Evolutionary conservation across 2,113 vertebrate species (phyloP).

Genomic region (Brienomyrus longianalis): DNA sequence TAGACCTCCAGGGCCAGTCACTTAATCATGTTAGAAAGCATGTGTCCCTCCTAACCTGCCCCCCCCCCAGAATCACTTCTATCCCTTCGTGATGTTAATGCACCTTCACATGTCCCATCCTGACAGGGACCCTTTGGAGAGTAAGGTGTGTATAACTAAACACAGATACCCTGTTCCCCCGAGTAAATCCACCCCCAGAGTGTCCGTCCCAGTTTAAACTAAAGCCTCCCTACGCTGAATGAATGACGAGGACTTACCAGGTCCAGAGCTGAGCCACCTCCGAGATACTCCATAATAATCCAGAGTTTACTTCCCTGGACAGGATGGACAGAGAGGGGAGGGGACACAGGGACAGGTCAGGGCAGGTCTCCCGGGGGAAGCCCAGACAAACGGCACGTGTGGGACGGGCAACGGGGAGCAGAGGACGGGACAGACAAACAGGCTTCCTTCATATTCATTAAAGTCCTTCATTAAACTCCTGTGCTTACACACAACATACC

Average conservation of each 20-base stretch:
- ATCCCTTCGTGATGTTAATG: background rate
- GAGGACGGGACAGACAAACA: too few species aligned
- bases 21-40: background rate
- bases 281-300: slow-evolving; percentile 75
- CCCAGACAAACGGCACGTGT: background rate
- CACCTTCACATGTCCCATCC: too few species aligned
- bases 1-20: background rate
- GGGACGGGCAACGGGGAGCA: background rate
- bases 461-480: too few species aligned
- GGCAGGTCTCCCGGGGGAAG: background rate
- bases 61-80: background rate
- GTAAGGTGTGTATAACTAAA: too few species aligned
- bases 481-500: background rate
- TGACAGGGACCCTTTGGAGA: too few species aligned
- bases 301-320: slow-evolving; percentile 65
- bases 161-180: background rate
- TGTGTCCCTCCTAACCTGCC: background rate
- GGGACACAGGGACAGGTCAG: background rate
- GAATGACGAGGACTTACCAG: slow-evolving; percentile 52
- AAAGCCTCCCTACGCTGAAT: background rate
- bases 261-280: slow-evolving; percentile 69
- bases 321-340: slow-evolving; percentile 2
- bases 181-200: background rate
- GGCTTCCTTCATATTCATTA: too few species aligned
- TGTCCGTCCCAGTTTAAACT: background rate